Percentiles rank a stretch among this genome's conserved stretches.
Evolutionary conservation across 2,888 invertebrate genomes (phyloP).

Genomic region (Tetragonula carbonaria): DNA sequence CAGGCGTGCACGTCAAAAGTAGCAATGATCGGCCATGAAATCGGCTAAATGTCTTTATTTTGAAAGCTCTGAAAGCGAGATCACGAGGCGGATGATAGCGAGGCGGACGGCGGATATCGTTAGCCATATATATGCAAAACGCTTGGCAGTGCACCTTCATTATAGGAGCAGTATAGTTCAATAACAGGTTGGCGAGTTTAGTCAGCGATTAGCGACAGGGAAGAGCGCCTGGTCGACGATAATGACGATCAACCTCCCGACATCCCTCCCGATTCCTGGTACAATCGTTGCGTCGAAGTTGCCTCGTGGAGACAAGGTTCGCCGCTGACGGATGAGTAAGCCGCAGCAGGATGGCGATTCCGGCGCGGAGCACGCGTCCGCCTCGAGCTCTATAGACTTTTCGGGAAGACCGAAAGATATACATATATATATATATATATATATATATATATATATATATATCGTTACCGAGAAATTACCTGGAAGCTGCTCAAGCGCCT

Average conservation of each 20-base stretch:
- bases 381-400: constrained; percentile 50
- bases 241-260: constrained; percentile 46
- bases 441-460: not conserved
- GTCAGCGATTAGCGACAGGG: constrained; percentile 65
- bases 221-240: constrained; percentile 46
- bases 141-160: constrained; percentile 38
- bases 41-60: constrained; percentile 2
- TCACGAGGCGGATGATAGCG: too few relatives aligned
- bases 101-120: too few relatives aligned
- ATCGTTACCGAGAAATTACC: constrained; percentile 64
- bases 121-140: constrained; percentile 22
- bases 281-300: constrained; percentile 48
- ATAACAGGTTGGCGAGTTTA: constrained; percentile 63
- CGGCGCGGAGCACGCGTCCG: constrained; percentile 40
- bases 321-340: constrained; percentile 58
- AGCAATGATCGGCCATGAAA: constrained; percentile 53
- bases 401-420: constrained; percentile 61
- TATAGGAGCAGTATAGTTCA: constrained; percentile 42
- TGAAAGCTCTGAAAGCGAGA: not conserved
- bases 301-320: constrained; percentile 17
- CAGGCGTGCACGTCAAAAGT: constrained; percentile 11
- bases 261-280: constrained; percentile 64
- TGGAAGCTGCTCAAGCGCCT: constrained; percentile 52
- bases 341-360: not conserved
- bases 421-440: too few relatives aligned